phyloP scores from a whole-genome alignment of 2,797 vertebrate genomes.

The Chelmon rostratus region DNA sequence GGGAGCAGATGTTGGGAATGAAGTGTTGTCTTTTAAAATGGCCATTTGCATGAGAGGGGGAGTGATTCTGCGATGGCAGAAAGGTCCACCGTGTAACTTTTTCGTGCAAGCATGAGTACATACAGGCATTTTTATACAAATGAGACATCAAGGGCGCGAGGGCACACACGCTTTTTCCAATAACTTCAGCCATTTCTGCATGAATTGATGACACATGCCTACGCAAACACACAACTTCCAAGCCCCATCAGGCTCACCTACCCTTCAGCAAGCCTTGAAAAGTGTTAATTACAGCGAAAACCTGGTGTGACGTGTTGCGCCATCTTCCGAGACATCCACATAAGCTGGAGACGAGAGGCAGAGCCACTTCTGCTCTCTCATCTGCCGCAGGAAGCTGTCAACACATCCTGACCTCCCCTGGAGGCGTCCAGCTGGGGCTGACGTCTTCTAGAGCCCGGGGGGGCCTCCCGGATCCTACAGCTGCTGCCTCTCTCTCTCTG shows the following conservation, averaged over 20 bases:
- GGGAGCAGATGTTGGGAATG: slow-evolving; percentile 21
- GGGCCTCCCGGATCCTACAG: slow-evolving; percentile 61
- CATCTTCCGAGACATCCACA: slow-evolving; percentile 61
- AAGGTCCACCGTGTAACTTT: slow-evolving; percentile 13
- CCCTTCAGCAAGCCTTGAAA: slow-evolving; percentile 62
- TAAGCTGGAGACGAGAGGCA: slow-evolving; percentile 49
- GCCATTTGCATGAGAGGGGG: slow-evolving; percentile 13
- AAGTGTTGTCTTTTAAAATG: slow-evolving; percentile 27
- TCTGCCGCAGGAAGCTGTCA: slow-evolving; percentile 71
- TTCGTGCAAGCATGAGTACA: neutral
- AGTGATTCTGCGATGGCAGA: neutral
- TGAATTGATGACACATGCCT: neutral
- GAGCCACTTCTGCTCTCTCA: slow-evolving; percentile 60
- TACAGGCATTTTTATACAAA: neutral
- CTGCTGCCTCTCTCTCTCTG: slow-evolving; percentile 60
- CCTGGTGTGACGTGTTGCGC: slow-evolving; percentile 55
- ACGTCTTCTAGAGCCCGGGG: slow-evolving; percentile 59
- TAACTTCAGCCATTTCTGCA: slow-evolving; percentile 16
- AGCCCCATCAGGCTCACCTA: slow-evolving; percentile 33
- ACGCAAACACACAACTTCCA: neutral
- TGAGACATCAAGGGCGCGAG: slow-evolving; percentile 3
- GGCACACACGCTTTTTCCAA: neutral
- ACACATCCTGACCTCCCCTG: slow-evolving; percentile 74
- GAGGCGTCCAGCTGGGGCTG: slow-evolving; percentile 79
- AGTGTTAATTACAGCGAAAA: slow-evolving; percentile 71